Evolutionary conservation across 2,113 vertebrate species (phyloP).

Genomic region (Nycticorax nycticorax): DNA sequence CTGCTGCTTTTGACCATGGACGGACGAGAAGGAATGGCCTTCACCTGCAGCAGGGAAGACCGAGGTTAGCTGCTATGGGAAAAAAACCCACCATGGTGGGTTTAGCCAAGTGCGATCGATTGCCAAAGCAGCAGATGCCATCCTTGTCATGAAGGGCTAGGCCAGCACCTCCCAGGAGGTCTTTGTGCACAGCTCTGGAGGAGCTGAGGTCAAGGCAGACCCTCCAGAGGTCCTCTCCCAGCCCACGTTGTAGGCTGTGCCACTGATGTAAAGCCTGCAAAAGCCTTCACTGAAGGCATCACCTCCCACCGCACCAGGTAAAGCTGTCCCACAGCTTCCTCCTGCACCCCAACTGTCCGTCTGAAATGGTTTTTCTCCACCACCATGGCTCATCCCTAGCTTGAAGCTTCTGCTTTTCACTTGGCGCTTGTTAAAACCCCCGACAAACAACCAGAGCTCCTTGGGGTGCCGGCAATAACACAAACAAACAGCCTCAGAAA

Average conservation of each 20-base stretch:
- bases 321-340: not conserved
- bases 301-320: not conserved
- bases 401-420: not conserved
- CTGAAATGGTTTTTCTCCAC: not conserved
- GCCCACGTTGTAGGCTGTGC: not conserved
- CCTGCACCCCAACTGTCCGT: not conserved
- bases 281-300: not conserved
- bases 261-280: not conserved
- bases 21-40: not conserved
- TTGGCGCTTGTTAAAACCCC: not conserved
- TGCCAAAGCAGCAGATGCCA: not conserved
- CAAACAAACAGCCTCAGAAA: not conserved
- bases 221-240: not conserved
- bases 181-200: not conserved
- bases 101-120: not conserved
- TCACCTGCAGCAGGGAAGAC: not conserved
- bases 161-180: not conserved
- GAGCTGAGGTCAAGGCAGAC: not conserved
- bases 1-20: not conserved
- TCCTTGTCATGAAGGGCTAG: not conserved
- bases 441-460: not conserved
- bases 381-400: fast-evolving
- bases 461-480: not conserved
- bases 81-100: not conserved
- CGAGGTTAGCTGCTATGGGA: fast-evolving